phyloP scores from a whole-genome alignment of 2,888 invertebrate genomes.

The Cosmia pyralina region DNA sequence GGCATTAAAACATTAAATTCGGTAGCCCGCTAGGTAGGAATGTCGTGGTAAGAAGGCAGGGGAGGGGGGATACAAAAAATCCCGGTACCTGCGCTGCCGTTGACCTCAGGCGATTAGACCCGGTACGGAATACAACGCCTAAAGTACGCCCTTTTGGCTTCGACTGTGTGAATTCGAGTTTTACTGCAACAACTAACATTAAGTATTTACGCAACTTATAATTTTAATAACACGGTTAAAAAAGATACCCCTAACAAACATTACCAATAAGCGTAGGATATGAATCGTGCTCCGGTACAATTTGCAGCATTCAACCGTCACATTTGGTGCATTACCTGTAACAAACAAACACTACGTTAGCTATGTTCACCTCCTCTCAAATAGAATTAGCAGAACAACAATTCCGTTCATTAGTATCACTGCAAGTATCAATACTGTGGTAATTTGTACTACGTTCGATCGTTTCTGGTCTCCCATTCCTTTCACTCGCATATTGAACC shows the following conservation, averaged over 20 bases:
- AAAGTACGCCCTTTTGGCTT: constrained; percentile 57
- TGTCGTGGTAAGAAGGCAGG: constrained; percentile 61
- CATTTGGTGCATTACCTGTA: constrained; percentile 63
- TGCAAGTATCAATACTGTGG: constrained; percentile 58
- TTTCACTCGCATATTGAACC: constrained; percentile 26
- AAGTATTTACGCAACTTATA: too few species aligned
- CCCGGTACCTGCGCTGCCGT: constrained; percentile 87
- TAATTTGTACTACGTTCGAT: constrained; percentile 54
- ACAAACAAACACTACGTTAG: constrained; percentile 64
- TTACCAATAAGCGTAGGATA: constrained; percentile 1
- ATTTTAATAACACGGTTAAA: too few species aligned
- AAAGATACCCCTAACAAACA: neutral
- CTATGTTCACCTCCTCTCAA: constrained; percentile 46
- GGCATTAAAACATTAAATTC: constrained; percentile 84
- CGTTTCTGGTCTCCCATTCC: constrained; percentile 40
- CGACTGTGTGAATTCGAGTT: constrained; percentile 19
- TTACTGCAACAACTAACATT: neutral
- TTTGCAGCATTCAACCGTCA: constrained; percentile 11
- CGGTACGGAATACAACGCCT: constrained; percentile 76
- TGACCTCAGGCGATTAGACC: constrained; percentile 85
- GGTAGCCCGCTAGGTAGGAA: constrained; percentile 77
- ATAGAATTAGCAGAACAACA: constrained; percentile 57
- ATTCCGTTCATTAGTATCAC: constrained; percentile 63
- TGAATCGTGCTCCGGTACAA: constrained; percentile 28
- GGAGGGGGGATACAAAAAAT: constrained; percentile 80